Percentiles rank a stretch among this genome's conserved stretches.
Conservation (phyloP, 2,113 vertebrate genomes). For the Steatornis caripensis region DNA sequence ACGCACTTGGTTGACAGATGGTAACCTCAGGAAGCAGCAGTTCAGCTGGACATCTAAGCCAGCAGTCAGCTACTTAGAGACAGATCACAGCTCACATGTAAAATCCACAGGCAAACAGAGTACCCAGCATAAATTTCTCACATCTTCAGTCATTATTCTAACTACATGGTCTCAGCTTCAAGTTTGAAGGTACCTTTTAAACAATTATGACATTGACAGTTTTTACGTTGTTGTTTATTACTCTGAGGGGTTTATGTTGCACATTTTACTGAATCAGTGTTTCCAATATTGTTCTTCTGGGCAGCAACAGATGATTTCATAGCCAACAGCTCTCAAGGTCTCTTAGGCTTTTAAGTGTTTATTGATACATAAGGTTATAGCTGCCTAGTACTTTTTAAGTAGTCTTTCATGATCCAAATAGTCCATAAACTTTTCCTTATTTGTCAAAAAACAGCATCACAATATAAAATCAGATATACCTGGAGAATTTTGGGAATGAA, state of each 20-base stretch:
- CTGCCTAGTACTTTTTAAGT: not conserved
- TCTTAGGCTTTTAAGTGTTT: not conserved
- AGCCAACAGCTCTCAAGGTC: not conserved
- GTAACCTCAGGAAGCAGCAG: not conserved
- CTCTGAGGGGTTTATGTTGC: not conserved
- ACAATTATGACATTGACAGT: not conserved
- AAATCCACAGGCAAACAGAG: not conserved
- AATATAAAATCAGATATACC: not conserved
- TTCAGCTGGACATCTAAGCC: not conserved
- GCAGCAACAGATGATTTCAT: not conserved
- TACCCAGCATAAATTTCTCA: not conserved
- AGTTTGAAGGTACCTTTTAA: slow-evolving; percentile 6
- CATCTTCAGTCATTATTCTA: not conserved
- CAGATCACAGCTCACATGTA: not conserved
- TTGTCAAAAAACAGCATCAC: not conserved
- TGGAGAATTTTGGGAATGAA: not conserved
- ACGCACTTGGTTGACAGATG: not conserved
- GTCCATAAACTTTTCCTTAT: not conserved
- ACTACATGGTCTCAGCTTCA: not conserved
- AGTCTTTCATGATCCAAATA: not conserved
- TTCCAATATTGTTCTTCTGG: slow-evolving; percentile 8
- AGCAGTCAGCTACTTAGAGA: not conserved
- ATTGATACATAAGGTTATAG: not conserved
- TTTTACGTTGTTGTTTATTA: slow-evolving; percentile 8
- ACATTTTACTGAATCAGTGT: slow-evolving; percentile 12